phyloP scores from a whole-genome alignment of 2,113 vertebrate species.

The Istiophorus platypterus region DNA sequence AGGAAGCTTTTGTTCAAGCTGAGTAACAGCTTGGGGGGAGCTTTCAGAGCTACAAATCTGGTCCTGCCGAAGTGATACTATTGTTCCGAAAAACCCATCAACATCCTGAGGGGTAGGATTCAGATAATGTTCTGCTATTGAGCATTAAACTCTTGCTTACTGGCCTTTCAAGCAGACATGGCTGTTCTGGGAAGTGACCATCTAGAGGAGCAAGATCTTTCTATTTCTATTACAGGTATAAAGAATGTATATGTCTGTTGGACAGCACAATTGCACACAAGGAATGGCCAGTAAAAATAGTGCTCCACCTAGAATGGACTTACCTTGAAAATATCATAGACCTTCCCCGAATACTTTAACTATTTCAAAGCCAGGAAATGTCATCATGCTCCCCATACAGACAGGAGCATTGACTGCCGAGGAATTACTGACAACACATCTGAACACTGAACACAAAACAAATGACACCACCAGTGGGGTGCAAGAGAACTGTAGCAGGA shows the following conservation, averaged over 20 bases:
- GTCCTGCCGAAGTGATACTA: background rate
- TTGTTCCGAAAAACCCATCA: slow-evolving; percentile 14
- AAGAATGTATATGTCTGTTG: background rate
- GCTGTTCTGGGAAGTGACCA: background rate
- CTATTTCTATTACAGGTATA: slow-evolving; percentile 6
- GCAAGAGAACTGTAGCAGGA: slow-evolving; percentile 59
- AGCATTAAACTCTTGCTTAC: background rate
- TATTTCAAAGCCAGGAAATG: slow-evolving; percentile 34
- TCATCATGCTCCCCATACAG: slow-evolving; percentile 19
- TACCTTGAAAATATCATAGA: slow-evolving; percentile 8
- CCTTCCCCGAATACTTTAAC: slow-evolving; percentile 31
- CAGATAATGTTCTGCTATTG: background rate
- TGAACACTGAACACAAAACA: slow-evolving; percentile 44
- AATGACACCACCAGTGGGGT: slow-evolving; percentile 58
- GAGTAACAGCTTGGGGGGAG: background rate
- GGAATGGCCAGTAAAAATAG: background rate
- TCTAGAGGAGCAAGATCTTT: slow-evolving; percentile 4
- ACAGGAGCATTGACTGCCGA: slow-evolving; percentile 32
- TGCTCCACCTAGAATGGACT: background rate
- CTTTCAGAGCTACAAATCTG: background rate
- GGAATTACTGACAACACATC: slow-evolving; percentile 63
- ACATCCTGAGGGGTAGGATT: background rate
- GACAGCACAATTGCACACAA: background rate
- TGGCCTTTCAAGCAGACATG: background rate
- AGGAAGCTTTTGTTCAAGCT: background rate